Base-by-base conservation (phyloP, 2,888 invertebrate genomes). In the Frankliniella fusca region DNA sequence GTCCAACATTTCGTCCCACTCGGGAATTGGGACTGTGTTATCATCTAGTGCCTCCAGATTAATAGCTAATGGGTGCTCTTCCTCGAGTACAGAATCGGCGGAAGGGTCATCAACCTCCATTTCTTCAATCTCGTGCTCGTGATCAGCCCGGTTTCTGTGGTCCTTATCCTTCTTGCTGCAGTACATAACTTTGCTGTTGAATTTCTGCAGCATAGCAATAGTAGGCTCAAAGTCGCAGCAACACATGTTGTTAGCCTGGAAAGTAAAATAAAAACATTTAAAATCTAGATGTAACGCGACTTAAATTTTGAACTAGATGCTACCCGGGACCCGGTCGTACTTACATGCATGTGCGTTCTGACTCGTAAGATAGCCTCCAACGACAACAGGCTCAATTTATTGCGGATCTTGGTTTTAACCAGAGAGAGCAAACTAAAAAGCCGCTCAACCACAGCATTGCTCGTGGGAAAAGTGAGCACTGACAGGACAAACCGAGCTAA, bases 391-490 rank as follows among this genome's bases (percentile, higher is more conserved):
- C 65, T 20, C 7, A 65, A 20, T 20, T 20, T 11, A 20, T 65
- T 65, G 7, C 65, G 10, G 2, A 82, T n/a, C 82, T 84, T 83
- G 48, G 81, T 83, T 82, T 84, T 82, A 0, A 84, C 48, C 11
- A 79, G 49, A 20, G 79, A 48, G 80, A 84, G 82, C 18, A 84
- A 28, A 80, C 84, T 82, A 27, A 84, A 84, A 28, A 83, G 80
- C 10, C 82, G 76, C 27, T 84, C 84, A 7, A 84, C 82, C 11
- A 82, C 83, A 9, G 83, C 84, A 49, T 83, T 84, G 23, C 83
- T 84, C 5, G 82, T 81, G 11, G 82, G 82, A 20, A 84, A 81
- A 23, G 82, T 81, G 10, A 84, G 80, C 8, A 79, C 81, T 54
- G 81, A 7, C 20, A 83, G 49, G 1, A 83, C 83, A 20, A 15